Percentiles rank a stretch among this genome's conserved stretches.
These are phyloP conservation scores for Hystrix brachyura DNA, from an alignment of 2,113 vertebrate species.

Conservation along the genomic window DNA sequence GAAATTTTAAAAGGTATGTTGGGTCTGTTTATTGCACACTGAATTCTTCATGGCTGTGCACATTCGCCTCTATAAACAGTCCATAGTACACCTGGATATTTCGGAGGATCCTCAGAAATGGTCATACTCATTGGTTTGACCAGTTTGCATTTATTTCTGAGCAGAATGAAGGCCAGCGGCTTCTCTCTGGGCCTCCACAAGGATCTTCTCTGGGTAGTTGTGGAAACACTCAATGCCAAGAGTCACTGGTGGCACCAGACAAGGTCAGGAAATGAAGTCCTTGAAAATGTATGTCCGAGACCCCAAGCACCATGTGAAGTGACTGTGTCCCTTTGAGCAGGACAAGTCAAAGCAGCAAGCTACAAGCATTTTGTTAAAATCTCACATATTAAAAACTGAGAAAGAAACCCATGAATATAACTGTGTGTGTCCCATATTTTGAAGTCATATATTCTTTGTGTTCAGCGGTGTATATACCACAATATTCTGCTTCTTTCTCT, in stretches of 20 bases:
- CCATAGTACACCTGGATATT: neutral
- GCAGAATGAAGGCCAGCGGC: neutral
- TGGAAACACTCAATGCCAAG: neutral
- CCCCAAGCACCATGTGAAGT: neutral
- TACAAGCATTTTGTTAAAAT: conserved; percentile 15
- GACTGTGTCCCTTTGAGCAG: neutral
- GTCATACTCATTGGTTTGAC: neutral
- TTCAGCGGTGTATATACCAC: neutral
- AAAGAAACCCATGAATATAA: neutral
- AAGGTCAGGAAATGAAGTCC: conserved; percentile 36
- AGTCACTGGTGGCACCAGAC: neutral
- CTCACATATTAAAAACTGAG: neutral
- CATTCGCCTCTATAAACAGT: neutral
- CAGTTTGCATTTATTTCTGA: neutral
- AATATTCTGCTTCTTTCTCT: neutral
- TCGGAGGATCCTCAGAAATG: neutral
- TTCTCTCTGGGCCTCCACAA: neutral
- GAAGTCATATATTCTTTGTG: neutral
- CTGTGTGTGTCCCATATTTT: neutral
- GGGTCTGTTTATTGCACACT: neutral
- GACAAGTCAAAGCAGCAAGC: conserved; percentile 9
- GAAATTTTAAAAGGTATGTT: neutral
- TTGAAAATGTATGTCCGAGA: neutral
- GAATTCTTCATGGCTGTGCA: neutral
- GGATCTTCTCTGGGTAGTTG: neutral